phyloP scores from a whole-genome alignment of 2,113 vertebrate genomes.

The Zeus faber region DNA sequence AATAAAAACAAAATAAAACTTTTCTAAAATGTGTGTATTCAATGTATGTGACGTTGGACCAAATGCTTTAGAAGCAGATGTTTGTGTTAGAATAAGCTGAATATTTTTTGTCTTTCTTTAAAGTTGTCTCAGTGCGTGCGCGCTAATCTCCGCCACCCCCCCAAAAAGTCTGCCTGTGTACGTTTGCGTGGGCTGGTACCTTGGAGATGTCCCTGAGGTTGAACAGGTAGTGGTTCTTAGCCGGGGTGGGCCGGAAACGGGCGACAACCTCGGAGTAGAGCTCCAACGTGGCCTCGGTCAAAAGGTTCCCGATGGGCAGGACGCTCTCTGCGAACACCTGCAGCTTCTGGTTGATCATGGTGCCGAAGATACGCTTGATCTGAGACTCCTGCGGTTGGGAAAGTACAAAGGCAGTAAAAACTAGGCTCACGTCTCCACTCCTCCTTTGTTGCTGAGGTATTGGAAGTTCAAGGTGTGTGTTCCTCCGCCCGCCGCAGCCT shows the following conservation, averaged over 20 bases:
- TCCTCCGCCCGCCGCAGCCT: too few species aligned
- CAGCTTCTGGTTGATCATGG: conserved; percentile 88
- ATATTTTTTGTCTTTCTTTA: too few species aligned
- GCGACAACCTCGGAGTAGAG: conserved; percentile 77
- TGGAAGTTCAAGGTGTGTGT: too few species aligned
- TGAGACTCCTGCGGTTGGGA: conserved; percentile 76
- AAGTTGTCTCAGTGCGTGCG: too few species aligned
- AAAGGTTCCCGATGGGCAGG: conserved; percentile 77
- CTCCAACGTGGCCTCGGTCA: conserved; percentile 82
- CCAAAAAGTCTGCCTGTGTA: neutral
- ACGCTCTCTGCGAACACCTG: conserved; percentile 83
- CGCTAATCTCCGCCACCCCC: too few species aligned
- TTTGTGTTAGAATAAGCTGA: too few species aligned
- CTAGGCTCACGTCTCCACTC: too few species aligned
- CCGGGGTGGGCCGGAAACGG: conserved; percentile 84
- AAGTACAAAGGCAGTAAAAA: neutral
- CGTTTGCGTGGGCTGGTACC: conserved; percentile 62
- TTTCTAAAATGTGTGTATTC: too few species aligned
- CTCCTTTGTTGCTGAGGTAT: neutral
- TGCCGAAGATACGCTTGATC: conserved; percentile 82
- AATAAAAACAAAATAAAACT: too few species aligned
- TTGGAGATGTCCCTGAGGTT: conserved; percentile 91
- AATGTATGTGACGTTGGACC: too few species aligned
- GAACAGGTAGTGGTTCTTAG: conserved; percentile 90
- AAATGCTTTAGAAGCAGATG: too few species aligned